Conservation (phyloP, 2,113 vertebrate species). For the Pelusios castaneus region DNA sequence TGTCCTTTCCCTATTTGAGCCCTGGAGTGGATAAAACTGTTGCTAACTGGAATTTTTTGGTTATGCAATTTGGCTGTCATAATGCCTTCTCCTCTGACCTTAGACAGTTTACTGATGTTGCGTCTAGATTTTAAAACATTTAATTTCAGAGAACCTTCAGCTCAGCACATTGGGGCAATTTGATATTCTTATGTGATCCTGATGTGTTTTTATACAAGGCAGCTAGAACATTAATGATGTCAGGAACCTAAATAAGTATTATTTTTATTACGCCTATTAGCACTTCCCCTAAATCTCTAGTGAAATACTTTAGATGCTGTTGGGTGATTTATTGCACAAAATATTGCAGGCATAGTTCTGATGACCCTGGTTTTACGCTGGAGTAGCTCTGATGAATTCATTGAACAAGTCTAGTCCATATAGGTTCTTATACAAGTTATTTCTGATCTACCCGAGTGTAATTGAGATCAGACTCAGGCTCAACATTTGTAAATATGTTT, state of each 20-base stretch:
- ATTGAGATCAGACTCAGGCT: neutral
- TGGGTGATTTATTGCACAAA: neutral
- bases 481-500: rapidly evolving
- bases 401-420: neutral
- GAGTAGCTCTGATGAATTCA: neutral
- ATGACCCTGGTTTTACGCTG: neutral
- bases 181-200: neutral
- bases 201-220: neutral
- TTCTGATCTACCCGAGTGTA: rapidly evolving
- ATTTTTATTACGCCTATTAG: rapidly evolving
- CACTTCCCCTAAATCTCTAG: neutral
- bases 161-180: neutral
- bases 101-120: rapidly evolving
- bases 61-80: neutral
- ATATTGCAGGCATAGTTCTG: neutral
- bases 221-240: neutral
- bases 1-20: rapidly evolving
- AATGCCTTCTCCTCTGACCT: neutral
- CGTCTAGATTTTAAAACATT: neutral
- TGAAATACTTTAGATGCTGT: neutral
- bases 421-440: neutral
- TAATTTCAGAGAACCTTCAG: neutral
- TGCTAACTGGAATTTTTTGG: neutral
- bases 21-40: neutral
- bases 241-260: neutral